Evolutionary conservation across 2,797 vertebrate species (phyloP).

Genomic region (Alauda arvensis): DNA sequence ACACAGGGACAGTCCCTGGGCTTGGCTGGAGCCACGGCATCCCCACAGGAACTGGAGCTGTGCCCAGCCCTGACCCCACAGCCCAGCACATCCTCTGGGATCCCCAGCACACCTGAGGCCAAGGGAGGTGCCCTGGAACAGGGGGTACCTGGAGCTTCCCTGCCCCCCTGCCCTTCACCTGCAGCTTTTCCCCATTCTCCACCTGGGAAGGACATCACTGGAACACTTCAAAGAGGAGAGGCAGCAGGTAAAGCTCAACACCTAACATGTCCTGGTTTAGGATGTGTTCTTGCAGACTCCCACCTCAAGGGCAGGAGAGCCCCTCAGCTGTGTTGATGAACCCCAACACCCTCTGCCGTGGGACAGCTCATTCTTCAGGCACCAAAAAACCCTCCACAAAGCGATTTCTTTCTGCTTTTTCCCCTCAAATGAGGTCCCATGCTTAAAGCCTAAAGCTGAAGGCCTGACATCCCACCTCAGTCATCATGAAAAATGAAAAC

Average conservation of each 20-base stretch:
- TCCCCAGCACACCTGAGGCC: background rate
- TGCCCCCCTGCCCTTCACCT: background rate
- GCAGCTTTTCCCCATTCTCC: background rate
- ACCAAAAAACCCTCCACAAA: background rate
- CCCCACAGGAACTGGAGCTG: background rate
- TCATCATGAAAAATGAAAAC: background rate
- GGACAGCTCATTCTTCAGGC: background rate
- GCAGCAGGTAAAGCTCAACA: background rate
- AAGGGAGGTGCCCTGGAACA: background rate
- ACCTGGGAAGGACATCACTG: background rate
- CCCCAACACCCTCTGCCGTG: accelerated
- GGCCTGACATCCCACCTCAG: background rate
- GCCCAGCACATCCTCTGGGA: accelerated
- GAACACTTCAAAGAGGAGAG: background rate
- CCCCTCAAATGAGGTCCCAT: background rate
- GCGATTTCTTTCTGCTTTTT: background rate
- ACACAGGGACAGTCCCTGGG: background rate
- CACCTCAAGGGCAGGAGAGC: background rate
- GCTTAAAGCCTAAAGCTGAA: background rate
- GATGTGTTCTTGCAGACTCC: background rate
- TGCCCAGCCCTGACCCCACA: background rate
- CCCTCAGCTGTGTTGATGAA: background rate
- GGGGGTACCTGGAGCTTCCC: background rate
- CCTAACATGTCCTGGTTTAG: accelerated
- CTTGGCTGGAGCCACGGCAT: background rate